These are phyloP conservation scores for Gnathonemus longibarbis DNA, from an alignment of 2,113 vertebrate genomes.

Conservation along the genomic window DNA sequence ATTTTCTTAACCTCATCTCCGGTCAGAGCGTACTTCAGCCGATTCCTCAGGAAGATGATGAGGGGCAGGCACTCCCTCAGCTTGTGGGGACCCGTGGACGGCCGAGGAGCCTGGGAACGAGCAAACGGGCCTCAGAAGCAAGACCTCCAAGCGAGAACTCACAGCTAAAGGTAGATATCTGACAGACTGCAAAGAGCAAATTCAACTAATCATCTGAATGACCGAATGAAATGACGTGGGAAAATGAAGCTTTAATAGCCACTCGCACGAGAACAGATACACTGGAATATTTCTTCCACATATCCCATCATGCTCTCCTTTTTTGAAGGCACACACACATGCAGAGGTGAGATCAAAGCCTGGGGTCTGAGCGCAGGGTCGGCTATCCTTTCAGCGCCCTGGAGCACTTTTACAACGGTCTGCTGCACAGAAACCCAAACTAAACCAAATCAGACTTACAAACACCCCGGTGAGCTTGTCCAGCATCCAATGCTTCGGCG, in stretches of 20 bases:
- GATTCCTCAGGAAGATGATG: constrained; percentile 95
- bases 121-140: background rate
- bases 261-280: background rate
- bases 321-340: background rate
- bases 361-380: background rate
- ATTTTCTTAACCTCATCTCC: constrained; percentile 99
- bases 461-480: constrained; percentile 94
- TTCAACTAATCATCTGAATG: background rate
- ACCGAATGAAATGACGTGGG: background rate
- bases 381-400: background rate
- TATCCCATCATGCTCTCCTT: background rate
- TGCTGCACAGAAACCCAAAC: background rate
- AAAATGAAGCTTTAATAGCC: background rate
- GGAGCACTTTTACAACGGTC: background rate
- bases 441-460: constrained; percentile 61
- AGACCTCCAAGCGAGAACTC: background rate
- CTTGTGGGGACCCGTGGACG: constrained; percentile 95
- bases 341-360: background rate
- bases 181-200: background rate
- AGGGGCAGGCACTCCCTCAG: constrained; percentile 95
- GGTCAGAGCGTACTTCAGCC: constrained; percentile 92
- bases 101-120: constrained; percentile 79
- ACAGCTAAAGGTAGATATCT: background rate
- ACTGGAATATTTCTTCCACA: background rate
- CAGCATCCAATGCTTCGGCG: constrained; percentile 97